These are phyloP conservation scores for Aplysina aerophoba DNA, from an alignment of 37 sponge, comb jelly and placozoan genomes.

Conservation along the genomic window DNA sequence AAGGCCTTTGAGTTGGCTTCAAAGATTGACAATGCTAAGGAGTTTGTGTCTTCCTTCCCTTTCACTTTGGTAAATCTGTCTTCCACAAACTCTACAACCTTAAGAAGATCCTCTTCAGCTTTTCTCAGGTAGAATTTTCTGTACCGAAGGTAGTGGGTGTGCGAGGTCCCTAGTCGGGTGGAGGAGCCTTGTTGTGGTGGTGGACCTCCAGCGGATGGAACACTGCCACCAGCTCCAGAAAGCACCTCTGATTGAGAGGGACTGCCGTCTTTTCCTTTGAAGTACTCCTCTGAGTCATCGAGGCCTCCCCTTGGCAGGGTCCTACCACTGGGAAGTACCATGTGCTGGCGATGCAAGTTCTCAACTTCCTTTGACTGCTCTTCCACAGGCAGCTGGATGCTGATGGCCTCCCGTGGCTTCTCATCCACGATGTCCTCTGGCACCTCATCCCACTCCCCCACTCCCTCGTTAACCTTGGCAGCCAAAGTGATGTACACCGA, in stretches of 20 bases:
- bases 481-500: constrained; percentile 70
- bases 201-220: too few species aligned
- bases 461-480: neutral
- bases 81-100: constrained; percentile 50
- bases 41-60: constrained; percentile 45
- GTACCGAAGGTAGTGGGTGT: neutral
- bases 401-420: neutral
- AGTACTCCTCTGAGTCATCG: constrained; percentile 2
- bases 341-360: neutral
- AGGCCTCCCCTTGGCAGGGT: neutral
- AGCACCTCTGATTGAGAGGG: too few species aligned
- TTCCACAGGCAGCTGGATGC: neutral
- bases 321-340: neutral
- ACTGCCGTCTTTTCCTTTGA: too few species aligned
- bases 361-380: neutral
- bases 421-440: constrained; percentile 7
- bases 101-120: constrained; percentile 38
- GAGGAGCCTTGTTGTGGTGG: too few species aligned
- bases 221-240: too few species aligned
- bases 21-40: constrained; percentile 66
- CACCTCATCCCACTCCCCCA: constrained; percentile 26
- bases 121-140: constrained; percentile 40
- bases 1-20: constrained; percentile 69
- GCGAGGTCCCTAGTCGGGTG: neutral
- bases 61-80: constrained; percentile 51